Percentiles rank a stretch among this genome's conserved stretches.
Evolutionary conservation across 2,797 vertebrate species (phyloP).

Genomic region (Falco rusticolus): DNA sequence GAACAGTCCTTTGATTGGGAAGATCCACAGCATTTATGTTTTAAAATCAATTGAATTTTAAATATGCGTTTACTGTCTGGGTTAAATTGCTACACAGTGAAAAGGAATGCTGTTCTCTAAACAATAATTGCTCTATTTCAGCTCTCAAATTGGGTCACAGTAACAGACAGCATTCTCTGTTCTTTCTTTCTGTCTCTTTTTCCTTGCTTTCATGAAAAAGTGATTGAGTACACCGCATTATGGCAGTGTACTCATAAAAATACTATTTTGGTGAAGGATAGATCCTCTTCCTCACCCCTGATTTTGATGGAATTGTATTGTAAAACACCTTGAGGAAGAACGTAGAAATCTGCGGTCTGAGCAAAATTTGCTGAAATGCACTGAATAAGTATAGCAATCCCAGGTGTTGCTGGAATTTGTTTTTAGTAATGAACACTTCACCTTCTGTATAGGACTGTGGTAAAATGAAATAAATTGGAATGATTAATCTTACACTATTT

Average conservation of each 20-base stretch:
- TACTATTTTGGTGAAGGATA: background rate
- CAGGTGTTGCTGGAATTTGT: background rate
- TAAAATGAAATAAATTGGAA: background rate
- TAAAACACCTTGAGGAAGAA: background rate
- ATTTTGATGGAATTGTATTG: background rate
- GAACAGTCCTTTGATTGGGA: background rate
- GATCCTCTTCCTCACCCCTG: background rate
- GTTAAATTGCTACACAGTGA: constrained; percentile 7
- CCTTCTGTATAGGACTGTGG: background rate
- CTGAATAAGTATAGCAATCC: background rate
- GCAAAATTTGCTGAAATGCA: background rate
- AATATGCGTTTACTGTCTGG: constrained; percentile 30
- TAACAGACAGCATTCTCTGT: background rate
- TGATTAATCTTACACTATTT: background rate
- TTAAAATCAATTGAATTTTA: constrained; percentile 23
- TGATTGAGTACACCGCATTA: background rate
- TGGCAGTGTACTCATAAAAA: background rate
- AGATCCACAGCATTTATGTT: background rate
- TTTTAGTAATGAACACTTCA: background rate
- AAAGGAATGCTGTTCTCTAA: constrained; percentile 18
- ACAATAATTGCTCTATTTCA: constrained; percentile 6
- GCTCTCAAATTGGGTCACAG: constrained; percentile 31
- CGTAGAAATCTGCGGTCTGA: background rate
- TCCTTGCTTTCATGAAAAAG: background rate
- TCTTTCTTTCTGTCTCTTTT: background rate